These are phyloP conservation scores for Pogonomyrmex barbatus DNA, from an alignment of 1,140 invertebrate species.

Conservation along the genomic window DNA sequence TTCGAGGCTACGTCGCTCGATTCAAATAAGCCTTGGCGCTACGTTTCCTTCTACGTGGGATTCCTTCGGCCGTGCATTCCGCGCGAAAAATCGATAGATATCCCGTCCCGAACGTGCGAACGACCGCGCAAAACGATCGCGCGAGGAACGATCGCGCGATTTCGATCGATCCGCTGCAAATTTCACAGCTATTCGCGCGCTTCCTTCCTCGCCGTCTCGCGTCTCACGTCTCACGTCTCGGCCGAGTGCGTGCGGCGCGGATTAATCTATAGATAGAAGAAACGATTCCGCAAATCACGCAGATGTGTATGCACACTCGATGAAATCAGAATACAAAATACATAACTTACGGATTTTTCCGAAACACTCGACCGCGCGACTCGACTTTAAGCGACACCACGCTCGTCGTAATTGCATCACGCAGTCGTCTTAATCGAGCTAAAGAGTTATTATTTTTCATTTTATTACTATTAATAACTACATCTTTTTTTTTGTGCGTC, in stretches of 20 bases:
- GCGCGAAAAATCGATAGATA: constrained; percentile 69
- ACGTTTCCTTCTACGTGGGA: constrained; percentile 23
- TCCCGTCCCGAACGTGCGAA: not conserved
- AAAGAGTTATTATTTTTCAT: not conserved
- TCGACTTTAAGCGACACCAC: not conserved
- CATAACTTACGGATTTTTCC: not conserved
- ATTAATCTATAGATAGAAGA: constrained; percentile 58
- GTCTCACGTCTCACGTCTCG: not conserved
- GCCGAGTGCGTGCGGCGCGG: constrained; percentile 39
- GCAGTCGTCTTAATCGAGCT: not conserved
- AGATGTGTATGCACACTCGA: constrained; percentile 11
- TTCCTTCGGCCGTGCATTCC: constrained; percentile 59
- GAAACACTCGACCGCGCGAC: not conserved
- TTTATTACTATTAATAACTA: not conserved
- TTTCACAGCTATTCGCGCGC: not conserved
- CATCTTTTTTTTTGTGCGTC: not conserved
- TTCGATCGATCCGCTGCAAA: not conserved
- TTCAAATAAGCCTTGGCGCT: constrained; percentile 79
- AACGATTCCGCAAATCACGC: constrained; percentile 14
- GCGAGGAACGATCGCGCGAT: not conserved
- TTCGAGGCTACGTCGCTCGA: constrained; percentile 83
- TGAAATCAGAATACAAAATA: constrained; percentile 26
- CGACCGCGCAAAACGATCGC: constrained; percentile 8
- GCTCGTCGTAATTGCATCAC: not conserved
- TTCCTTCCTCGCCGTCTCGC: no score